These are phyloP conservation scores for Brenthis daphne DNA, from an alignment of 2,888 invertebrate genomes.

Conservation along the genomic window DNA sequence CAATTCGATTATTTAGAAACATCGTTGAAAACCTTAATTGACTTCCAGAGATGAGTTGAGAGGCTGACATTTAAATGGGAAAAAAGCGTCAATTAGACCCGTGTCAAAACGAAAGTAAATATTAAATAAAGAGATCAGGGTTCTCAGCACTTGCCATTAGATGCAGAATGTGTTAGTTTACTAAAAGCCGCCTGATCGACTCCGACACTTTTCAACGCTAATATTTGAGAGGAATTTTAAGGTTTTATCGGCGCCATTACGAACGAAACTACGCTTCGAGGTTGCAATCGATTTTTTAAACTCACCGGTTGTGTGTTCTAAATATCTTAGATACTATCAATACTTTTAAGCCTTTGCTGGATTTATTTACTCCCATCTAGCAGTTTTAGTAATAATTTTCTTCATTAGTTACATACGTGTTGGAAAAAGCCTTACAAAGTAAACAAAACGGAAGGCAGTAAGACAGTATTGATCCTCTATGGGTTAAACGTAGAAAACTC, in stretches of 20 bases:
- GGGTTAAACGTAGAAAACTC: constrained; percentile 35
- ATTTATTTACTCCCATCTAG: background rate
- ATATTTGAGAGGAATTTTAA: constrained; percentile 50
- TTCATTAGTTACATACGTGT: background rate
- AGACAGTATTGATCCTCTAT: constrained; percentile 35
- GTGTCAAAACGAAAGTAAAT: constrained; percentile 36
- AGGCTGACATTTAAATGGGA: constrained; percentile 37
- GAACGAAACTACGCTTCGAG: constrained; percentile 24
- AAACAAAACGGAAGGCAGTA: constrained; percentile 16
- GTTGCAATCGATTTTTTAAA: constrained; percentile 17
- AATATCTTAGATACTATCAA: constrained; percentile 15
- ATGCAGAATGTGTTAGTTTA: constrained; percentile 34
- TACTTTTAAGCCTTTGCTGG: background rate
- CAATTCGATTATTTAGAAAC: constrained; percentile 30
- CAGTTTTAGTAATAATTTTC: too few species aligned
- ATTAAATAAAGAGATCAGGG: constrained; percentile 32
- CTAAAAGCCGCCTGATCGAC: constrained; percentile 49
- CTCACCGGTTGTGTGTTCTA: constrained; percentile 6
- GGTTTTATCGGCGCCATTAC: constrained; percentile 46
- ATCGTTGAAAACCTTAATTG: constrained; percentile 32
- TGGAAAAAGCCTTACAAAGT: constrained; percentile 13
- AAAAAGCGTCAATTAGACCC: constrained; percentile 38
- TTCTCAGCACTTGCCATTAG: constrained; percentile 27
- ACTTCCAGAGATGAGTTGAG: constrained; percentile 30
- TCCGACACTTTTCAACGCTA: constrained; percentile 53